phyloP scores from a whole-genome alignment of 2,113 vertebrate genomes.

The Dicrurus megarhynchus region DNA sequence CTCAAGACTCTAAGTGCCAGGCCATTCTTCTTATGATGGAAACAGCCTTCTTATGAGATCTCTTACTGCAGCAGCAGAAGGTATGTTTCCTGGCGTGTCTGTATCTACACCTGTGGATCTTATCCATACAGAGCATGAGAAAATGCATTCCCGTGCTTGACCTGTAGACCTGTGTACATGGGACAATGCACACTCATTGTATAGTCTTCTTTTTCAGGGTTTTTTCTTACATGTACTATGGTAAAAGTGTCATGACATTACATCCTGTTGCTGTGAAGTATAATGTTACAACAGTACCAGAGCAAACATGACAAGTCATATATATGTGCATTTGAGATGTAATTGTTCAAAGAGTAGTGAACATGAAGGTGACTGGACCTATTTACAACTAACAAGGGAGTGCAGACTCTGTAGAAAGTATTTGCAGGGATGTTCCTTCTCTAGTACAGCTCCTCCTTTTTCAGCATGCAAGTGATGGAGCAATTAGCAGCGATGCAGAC shows the following conservation, averaged over 20 bases:
- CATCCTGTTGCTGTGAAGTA: neutral
- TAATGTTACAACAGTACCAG: neutral
- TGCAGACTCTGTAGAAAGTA: neutral
- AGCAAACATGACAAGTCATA: neutral
- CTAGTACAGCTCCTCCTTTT: neutral
- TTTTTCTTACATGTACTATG: neutral
- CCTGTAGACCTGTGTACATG: neutral
- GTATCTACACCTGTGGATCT: neutral
- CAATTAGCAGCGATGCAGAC: constrained; percentile 4
- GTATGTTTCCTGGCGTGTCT: neutral
- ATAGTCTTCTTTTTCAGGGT: neutral
- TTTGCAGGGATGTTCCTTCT: neutral
- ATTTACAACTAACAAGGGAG: neutral
- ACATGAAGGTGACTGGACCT: neutral
- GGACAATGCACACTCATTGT: neutral
- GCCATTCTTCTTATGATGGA: neutral
- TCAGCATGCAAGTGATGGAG: neutral
- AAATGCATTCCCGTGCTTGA: neutral
- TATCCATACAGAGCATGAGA: neutral
- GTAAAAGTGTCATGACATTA: neutral
- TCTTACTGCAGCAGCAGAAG: neutral
- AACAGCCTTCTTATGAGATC: neutral
- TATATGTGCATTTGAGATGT: neutral
- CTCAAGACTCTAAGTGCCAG: neutral
- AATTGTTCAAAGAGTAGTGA: neutral